phyloP scores from a whole-genome alignment of 2,888 invertebrate genomes.

The Calameuta filiformis region DNA sequence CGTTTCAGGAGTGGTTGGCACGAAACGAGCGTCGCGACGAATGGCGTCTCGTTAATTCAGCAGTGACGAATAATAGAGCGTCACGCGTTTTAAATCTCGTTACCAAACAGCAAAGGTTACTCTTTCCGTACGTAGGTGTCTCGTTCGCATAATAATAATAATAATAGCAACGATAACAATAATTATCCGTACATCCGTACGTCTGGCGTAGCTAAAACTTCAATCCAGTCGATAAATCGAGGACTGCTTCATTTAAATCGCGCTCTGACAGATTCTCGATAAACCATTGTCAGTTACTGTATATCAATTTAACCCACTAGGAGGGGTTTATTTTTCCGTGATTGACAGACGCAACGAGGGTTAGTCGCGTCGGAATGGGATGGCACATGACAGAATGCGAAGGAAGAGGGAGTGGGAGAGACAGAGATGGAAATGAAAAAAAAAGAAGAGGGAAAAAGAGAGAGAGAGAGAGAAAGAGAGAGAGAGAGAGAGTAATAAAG shows the following conservation, averaged over 20 bases:
- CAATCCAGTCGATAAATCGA: conserved; percentile 24
- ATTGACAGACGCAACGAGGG: conserved; percentile 43
- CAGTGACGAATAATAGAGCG: neutral
- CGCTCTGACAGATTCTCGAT: conserved; percentile 52
- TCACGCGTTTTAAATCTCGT: neutral
- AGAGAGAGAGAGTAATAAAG: neutral
- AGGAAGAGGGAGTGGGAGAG: conserved; percentile 23
- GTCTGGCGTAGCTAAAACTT: neutral
- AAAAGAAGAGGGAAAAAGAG: no score
- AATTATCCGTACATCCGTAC: neutral
- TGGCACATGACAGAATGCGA: conserved; percentile 15
- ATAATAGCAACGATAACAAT: neutral
- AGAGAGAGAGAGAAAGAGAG: no score
- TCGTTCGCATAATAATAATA: neutral
- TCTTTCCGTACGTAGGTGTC: neutral
- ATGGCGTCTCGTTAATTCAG: neutral
- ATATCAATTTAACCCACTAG: conserved; percentile 48
- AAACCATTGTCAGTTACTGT: conserved; percentile 56
- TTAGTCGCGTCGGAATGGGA: conserved; percentile 23
- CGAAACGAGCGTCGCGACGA: neutral
- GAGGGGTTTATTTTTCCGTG: conserved; percentile 47
- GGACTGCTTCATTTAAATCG: conserved; percentile 48
- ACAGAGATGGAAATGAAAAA: conserved; percentile 29
- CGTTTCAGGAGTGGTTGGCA: neutral
- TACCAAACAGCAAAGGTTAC: neutral